These are phyloP conservation scores for Dromaius novaehollandiae DNA, from an alignment of 2,113 vertebrate genomes.

Conservation along the genomic window DNA sequence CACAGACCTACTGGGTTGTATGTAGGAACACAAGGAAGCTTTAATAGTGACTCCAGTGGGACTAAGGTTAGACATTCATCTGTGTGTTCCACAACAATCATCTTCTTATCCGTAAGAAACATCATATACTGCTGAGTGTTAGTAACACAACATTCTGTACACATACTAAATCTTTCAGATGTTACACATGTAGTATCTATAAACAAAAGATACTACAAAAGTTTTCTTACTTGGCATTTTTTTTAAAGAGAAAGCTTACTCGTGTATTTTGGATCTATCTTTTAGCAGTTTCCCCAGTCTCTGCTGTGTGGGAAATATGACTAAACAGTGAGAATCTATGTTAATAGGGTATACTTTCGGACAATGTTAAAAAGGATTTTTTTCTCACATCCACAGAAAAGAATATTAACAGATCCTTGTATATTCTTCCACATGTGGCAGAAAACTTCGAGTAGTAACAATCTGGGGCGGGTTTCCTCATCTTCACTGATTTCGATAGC, in stretches of 20 bases:
- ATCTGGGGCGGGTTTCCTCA: neutral
- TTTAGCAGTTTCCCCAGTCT: no score
- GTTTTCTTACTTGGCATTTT: neutral
- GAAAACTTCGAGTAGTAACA: neutral
- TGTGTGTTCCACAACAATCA: neutral
- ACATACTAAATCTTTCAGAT: neutral
- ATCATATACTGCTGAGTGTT: neutral
- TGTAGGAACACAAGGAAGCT: neutral
- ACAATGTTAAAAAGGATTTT: neutral
- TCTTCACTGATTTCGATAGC: neutral
- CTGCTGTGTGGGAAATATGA: neutral
- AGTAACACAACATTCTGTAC: neutral
- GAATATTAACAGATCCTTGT: neutral
- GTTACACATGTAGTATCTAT: neutral
- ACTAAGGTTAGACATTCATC: neutral
- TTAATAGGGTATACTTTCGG: neutral
- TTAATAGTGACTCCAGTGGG: neutral
- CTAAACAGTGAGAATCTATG: neutral
- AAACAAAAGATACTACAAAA: neutral
- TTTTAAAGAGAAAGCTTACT: neutral
- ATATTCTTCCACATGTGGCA: neutral
- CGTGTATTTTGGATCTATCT: neutral
- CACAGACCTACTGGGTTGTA: neutral
- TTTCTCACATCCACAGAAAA: neutral
- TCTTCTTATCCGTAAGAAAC: neutral